These are phyloP conservation scores for Gavia stellata DNA, from an alignment of 2,113 vertebrate species.

Conservation along the genomic window DNA sequence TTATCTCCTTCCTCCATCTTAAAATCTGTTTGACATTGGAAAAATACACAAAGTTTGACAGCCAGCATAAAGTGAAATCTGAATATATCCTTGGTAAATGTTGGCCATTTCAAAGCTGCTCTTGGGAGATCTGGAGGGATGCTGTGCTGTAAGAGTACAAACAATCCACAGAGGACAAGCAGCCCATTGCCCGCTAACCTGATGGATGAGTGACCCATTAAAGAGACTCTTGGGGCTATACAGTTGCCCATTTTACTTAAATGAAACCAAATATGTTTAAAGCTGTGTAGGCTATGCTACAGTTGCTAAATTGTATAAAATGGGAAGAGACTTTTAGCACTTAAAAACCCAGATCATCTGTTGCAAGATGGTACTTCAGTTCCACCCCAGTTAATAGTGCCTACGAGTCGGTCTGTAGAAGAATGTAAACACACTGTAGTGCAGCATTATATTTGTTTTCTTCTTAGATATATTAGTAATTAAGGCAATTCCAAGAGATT, in stretches of 20 bases:
- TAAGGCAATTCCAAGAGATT: background rate
- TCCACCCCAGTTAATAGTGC: background rate
- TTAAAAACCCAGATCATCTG: background rate
- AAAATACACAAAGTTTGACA: conserved; percentile 63
- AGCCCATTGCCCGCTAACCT: background rate
- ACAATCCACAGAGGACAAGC: background rate
- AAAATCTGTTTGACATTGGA: conserved; percentile 49
- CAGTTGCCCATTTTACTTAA: conserved; percentile 32
- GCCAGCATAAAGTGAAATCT: conserved; percentile 3
- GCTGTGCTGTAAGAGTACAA: conserved; percentile 26
- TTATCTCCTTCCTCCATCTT: conserved; percentile 46
- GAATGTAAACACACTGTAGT: background rate
- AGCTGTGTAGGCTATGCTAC: background rate
- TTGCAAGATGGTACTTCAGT: background rate
- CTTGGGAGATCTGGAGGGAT: background rate
- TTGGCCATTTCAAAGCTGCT: background rate
- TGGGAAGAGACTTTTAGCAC: background rate
- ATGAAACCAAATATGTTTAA: conserved; percentile 39
- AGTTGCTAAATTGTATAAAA: background rate
- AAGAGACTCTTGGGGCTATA: conserved; percentile 13
- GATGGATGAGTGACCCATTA: conserved; percentile 38
- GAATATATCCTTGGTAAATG: background rate
- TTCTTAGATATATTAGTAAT: background rate
- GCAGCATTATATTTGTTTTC: accelerated
- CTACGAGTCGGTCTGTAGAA: background rate